Evolutionary conservation across 2,797 vertebrate species (phyloP), one percentile per base, ranked within the genome.

Genomic region (Sebastes taczanowskii): DNA sequence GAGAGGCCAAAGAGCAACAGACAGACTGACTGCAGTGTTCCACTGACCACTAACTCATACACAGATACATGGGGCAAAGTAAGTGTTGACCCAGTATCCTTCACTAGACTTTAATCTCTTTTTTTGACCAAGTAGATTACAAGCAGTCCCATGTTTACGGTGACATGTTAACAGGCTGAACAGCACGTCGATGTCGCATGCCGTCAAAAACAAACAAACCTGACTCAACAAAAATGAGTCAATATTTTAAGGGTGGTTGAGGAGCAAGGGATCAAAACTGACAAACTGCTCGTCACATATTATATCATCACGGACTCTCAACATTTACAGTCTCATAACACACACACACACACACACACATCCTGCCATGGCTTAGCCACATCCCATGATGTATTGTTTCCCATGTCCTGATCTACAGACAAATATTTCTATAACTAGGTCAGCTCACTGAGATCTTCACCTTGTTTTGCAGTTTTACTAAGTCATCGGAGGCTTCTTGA

Each of bases 181-280:
- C 49, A 38, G 61, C 10, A 29, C 6, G 16, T 65, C 18, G 49
- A 22, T n/a, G 35, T 34, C 11, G 32, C 7, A 30, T 64, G 35
- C 52, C 29, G 46, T 65, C 27, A 74, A 70, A 71, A 70, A 71
- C 60, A 71, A 27, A 55, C 23, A 77, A 68, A 69, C 18, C 30
- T 53, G 82, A 82, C 87, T 89, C 89, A 84, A 32, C 80, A 89
- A 77, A 90, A 90, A 76, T 65, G 73, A 88, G 72, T 71, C 80
- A 55, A 60, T 71, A 74, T 65, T 74, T 76, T 25, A 71, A 18
- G 4, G 20, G 4, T 34, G 65, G 56, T 55, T 55, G 20, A 10
- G 14, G 53, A 70, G 23, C 61, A 29, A 61, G 3, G 18, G 18
- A 46, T 74, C 5, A 49, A 72, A 75, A 42, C 59, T 25, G 20